Evolutionary conservation across 2,797 vertebrate species (phyloP), one percentile per base, ranked within the genome.

Genomic region (Columba guinea): DNA sequence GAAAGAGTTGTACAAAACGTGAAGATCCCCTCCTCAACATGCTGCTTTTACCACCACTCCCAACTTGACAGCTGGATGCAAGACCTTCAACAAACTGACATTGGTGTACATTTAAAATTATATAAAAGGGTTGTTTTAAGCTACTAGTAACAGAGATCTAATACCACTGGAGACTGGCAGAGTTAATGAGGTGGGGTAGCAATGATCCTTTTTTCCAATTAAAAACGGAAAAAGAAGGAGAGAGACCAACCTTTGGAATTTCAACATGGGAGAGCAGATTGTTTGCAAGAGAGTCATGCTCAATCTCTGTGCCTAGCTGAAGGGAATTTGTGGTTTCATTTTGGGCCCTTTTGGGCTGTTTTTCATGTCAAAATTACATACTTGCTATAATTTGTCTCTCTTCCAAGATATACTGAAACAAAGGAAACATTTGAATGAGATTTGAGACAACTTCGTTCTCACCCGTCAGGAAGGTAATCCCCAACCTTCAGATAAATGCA

Each of bases 401-500:
- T 93, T 95, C 85, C 93, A 95, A 93, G 71, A 68, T 90, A 93
- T 93, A 89, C 95, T 75, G 91, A 96, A 97, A 95, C 89, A 97
- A 97, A 97, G 87, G 90, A 84, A 95, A 96, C 85, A 90, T 93
- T 78, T 68, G 93, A 94, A 89, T 93, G 55, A 96, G 89, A 84
- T 94, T 94, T 92, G 84, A 94, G 82, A 95, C 86, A 96, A 79
- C 79, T 95, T 94, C 94, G 96, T 96, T 95, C 69, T 84, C 88
- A 95, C 90, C 84, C 30, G 64, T 95, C 86, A 83, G 44, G 24
- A 96, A 94, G 88, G 83, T 94, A 96, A 88, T 97, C 96, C 95
- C 65, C 90, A 87, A n/a, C 65, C 39, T 94, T 96, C 89, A 95
- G 90, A 91, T 93, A 97, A 95, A 95, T 58, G 83, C 5, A 7